Percentiles rank a stretch among this genome's conserved stretches.
These are phyloP conservation scores for Scrobipalpa atriplicella DNA, from an alignment of 2,888 invertebrate species.

Conservation along the genomic window DNA sequence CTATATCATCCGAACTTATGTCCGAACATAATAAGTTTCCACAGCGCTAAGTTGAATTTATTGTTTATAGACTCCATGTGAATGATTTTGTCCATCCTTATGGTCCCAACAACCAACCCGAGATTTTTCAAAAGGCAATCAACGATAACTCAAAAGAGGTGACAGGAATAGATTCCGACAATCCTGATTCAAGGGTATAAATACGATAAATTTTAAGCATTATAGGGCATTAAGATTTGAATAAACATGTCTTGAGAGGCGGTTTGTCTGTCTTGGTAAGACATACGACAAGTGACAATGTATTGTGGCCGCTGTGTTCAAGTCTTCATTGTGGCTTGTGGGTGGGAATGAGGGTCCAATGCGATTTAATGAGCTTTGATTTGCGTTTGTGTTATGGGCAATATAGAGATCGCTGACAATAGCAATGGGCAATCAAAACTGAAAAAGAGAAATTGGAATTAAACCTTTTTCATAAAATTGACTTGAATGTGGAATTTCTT, in stretches of 20 bases:
- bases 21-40: conserved; percentile 61
- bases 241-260: conserved; percentile 68
- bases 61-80: conserved; percentile 52
- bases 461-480: background rate
- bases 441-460: conserved; percentile 7
- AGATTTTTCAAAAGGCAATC: conserved; percentile 37
- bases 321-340: conserved; percentile 54
- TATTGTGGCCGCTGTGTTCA: conserved; percentile 47
- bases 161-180: conserved; percentile 42
- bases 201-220: conserved; percentile 67
- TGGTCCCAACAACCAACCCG: background rate
- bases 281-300: conserved; percentile 54
- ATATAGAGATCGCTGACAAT: conserved; percentile 17
- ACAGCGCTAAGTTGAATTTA: conserved; percentile 62
- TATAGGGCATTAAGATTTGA: conserved; percentile 70
- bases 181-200: conserved; percentile 36
- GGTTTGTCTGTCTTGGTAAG: conserved; percentile 52
- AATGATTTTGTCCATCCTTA: conserved; percentile 38
- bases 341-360: conserved; percentile 25
- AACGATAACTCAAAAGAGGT: conserved; percentile 46
- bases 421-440: background rate
- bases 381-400: conserved; percentile 27
- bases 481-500: no score
- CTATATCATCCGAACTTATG: conserved; percentile 68
- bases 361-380: conserved; percentile 36